Evolutionary conservation across 2,113 vertebrate species (phyloP).

Genomic region (Neofelis nebulosa): DNA sequence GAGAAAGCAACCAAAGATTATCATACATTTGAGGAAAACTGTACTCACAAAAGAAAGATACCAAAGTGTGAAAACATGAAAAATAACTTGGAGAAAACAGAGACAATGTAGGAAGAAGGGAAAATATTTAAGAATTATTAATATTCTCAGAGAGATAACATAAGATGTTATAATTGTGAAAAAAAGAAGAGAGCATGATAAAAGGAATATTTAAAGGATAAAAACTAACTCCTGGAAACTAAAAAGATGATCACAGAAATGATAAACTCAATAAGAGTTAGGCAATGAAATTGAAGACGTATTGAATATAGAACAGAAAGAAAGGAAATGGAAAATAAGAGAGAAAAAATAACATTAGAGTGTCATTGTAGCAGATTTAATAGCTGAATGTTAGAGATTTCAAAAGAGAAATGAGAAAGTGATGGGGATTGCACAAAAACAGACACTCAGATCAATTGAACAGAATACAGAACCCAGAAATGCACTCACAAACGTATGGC

Average conservation of each 20-base stretch:
- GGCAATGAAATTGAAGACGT: neutral
- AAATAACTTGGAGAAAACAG: neutral
- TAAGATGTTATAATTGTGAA: neutral
- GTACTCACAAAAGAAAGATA: neutral
- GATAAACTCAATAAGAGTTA: neutral
- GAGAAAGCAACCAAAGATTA: neutral
- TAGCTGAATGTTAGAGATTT: neutral
- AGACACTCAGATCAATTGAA: no score
- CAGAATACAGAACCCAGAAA: no score
- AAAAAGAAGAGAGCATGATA: neutral
- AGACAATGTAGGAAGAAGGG: neutral
- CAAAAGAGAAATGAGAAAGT: neutral
- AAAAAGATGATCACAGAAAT: constrained; percentile 7
- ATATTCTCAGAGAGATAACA: constrained; percentile 8
- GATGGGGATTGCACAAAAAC: neutral
- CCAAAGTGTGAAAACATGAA: neutral
- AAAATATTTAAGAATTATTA: neutral
- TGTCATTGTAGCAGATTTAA: neutral
- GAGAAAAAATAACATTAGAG: neutral
- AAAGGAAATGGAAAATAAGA: constrained; percentile 5
- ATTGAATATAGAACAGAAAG: neutral
- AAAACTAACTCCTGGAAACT: neutral
- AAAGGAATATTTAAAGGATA: neutral
- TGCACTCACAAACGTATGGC: no score
- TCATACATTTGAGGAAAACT: constrained; percentile 4